phyloP scores from a whole-genome alignment of 2,888 invertebrate genomes.

The Parasteatoda lunata region DNA sequence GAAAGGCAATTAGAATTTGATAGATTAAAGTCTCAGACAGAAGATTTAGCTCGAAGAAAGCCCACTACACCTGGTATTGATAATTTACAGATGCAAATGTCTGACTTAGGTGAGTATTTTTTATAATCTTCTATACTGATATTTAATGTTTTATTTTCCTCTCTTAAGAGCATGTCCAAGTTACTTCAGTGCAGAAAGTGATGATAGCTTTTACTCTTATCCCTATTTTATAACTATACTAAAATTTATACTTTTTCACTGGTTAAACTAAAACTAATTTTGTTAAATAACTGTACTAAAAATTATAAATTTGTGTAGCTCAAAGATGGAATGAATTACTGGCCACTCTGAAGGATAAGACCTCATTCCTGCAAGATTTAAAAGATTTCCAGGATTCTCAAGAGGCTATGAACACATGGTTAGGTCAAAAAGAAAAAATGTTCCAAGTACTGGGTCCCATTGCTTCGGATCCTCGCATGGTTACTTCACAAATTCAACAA shows the following conservation, averaged over 20 bases:
- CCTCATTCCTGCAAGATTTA: conserved; percentile 85
- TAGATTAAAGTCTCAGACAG: conserved; percentile 90
- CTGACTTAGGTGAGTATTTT: conserved; percentile 81
- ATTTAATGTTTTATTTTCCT: neutral
- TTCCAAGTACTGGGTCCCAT: conserved; percentile 95
- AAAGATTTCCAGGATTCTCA: conserved; percentile 94
- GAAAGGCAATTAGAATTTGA: conserved; percentile 93
- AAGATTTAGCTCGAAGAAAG: conserved; percentile 88
- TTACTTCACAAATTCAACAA: conserved; percentile 95
- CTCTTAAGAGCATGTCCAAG: neutral
- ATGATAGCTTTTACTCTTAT: neutral
- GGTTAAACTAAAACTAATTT: too few relatives aligned
- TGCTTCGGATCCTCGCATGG: conserved; percentile 95
- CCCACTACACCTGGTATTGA: conserved; percentile 89
- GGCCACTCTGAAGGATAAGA: conserved; percentile 84
- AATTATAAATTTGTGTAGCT: conserved; percentile 17
- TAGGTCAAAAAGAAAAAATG: conserved; percentile 95
- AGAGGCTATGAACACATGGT: conserved; percentile 85
- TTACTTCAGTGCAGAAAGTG: neutral
- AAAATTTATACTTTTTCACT: too few relatives aligned
- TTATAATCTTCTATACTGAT: neutral
- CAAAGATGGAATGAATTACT: conserved; percentile 87
- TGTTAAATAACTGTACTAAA: neutral
- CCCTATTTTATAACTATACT: too few relatives aligned
- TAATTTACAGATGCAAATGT: conserved; percentile 86